Base-by-base conservation (phyloP, 2,113 vertebrate species). In the Poeciliopsis retropinna region DNA sequence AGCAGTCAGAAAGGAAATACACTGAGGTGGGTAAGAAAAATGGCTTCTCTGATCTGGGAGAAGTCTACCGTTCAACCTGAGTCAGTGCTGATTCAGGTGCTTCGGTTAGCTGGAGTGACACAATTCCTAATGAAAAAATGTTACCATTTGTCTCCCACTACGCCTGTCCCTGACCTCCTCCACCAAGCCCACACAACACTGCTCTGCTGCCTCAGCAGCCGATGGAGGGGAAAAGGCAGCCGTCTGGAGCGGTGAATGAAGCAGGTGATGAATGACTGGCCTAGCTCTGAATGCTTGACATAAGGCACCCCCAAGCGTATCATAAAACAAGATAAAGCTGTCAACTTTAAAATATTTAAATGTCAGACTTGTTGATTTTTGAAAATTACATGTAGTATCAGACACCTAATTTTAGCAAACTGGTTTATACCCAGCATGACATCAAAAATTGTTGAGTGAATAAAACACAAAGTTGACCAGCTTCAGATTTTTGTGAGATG, bases 31-130 rank as follows among this genome's bases (percentile, higher is more conserved):
- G 41, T 51, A 69, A 30, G 64, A 64, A 60, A 64, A 73, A 68
- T 37, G 64, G 75, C 81, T 87, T 68, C 74, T 73, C 66, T 78
- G 67, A 66, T 70, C 44, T 79, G 5, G 80, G 80, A 83, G 78
- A 78, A 81, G 79, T 82, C 64, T 75, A 74, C 37, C 79, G 82
- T 79, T 78, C 83, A 87, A 86, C 85, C 44, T 61, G 41, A 79
- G 57, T 66, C 85, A 92, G 87, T 87, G 92, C 94, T 94, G 94
- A 94, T 78, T 94, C 92, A 94, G 88, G 82, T 63, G 72, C 73
- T 74, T 74, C 47, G 37, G 82, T 85, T 80, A 87, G 88, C 81
- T 71, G 72, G 14, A 76, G 87, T 60, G 51, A 83, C 81, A 70
- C 67, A 80, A 67, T 85, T 89, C 85, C 84, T 91, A 91, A 92